Evolutionary conservation across 1,140 invertebrate species (phyloP).

Genomic region (Tetraneura akinire): DNA sequence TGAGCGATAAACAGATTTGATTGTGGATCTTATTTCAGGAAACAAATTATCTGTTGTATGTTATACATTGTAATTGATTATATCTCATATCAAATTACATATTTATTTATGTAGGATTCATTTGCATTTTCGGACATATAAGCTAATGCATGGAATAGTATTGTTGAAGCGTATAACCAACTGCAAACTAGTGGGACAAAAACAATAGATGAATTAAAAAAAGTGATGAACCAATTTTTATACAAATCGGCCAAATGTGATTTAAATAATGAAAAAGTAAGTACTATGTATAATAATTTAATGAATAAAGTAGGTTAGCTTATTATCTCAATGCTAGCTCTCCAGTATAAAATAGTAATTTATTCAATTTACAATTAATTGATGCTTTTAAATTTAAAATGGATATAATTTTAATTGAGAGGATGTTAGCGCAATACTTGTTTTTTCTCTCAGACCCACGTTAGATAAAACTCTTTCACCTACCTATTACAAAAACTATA

Average conservation of each 20-base stretch:
- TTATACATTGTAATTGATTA: too few relatives aligned
- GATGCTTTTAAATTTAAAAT: too few relatives aligned
- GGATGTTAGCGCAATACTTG: too few relatives aligned
- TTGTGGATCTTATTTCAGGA: not conserved
- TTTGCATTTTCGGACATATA: too few relatives aligned
- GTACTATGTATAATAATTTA: too few relatives aligned
- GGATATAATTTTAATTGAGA: too few relatives aligned
- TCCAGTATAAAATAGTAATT: not conserved
- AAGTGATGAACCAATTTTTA: not conserved
- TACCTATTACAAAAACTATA: too few relatives aligned
- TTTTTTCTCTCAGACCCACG: too few relatives aligned
- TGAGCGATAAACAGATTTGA: not conserved
- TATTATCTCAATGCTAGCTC: too few relatives aligned
- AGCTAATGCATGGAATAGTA: not conserved
- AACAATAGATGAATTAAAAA: not conserved
- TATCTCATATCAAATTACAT: not conserved
- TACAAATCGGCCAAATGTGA: not conserved
- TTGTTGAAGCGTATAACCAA: not conserved
- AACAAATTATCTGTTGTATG: not conserved
- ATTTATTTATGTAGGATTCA: not conserved
- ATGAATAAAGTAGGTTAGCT: too few relatives aligned
- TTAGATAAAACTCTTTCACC: too few relatives aligned
- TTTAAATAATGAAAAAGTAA: not conserved
- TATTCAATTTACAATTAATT: too few relatives aligned
- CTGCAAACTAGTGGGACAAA: not conserved